Evolutionary conservation across 2,888 invertebrate species (phyloP), one percentile per base, ranked within the genome.

Genomic region (Callosobruchus maculatus): DNA sequence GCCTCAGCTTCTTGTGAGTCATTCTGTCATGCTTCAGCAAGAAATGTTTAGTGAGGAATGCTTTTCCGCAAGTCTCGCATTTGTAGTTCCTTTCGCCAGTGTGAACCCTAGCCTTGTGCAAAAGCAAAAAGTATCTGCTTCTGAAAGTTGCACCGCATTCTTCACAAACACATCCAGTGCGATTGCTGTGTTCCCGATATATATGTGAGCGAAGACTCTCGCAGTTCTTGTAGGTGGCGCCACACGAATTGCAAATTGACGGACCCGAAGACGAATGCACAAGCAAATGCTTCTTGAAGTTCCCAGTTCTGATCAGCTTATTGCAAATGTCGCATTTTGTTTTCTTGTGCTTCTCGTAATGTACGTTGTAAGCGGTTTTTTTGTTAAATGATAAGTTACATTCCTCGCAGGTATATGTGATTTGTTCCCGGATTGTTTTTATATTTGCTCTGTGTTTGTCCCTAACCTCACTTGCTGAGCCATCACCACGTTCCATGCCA

Each of bases 171-270:
- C 81, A 82, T n/a, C 79, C 78, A 7, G 81, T 78, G 7, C 81
- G 77, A 67, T 80, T 83, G 73, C 81, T 82, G 74, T 85, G 85
- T 73, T 82, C 81, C 73, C 84, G 83, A 71, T 83, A 83, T 72
- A 84, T 83, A 76, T 85, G 85, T 18, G 83, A 83, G 21, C 83
- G 77, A 71, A 85, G 77, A 77, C 85, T 84, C 72, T 83, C 83
- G 18, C 81, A 78, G 76, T 85, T 85, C 78, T 85, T 85, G 67
- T 81, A 83, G 31, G 81, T 80, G 22, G 80, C 81, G 18, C 84
- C 85, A 73, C 85, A 85, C 49, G 83, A 72, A 72, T 84, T 80
- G 74, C 84, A 84, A 3, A 79, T 7, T 26, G 26, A 74, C 71
- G 80, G 82, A 7, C 79, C 77, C n/a, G 81, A 78, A 20, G 78